Conservation (phyloP, 2,797 vertebrate species). For the Pangasius sanitwongsei region DNA sequence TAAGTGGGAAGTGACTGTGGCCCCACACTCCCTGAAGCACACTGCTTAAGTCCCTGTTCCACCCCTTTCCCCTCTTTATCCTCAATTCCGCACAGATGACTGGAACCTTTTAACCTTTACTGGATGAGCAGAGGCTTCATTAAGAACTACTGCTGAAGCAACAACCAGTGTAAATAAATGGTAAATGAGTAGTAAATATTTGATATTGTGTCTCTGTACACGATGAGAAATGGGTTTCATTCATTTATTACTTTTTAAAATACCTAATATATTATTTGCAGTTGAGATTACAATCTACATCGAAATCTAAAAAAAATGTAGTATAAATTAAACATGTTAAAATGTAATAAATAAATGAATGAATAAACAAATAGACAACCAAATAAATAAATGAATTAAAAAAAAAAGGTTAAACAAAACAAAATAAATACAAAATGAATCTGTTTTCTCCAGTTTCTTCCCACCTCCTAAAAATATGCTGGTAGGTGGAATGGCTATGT, state of each 20-base stretch:
- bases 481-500: not conserved
- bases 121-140: conserved; percentile 35
- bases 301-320: not conserved
- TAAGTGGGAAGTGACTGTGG: conserved; percentile 68
- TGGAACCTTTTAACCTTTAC: conserved; percentile 56
- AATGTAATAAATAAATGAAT: not conserved
- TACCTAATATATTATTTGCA: not conserved
- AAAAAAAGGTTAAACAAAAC: no score
- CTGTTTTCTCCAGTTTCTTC: not conserved
- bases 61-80: conserved; percentile 51
- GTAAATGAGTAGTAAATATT: conserved; percentile 28
- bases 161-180: conserved; percentile 22
- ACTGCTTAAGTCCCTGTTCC: conserved; percentile 63
- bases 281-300: not conserved
- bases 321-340: not conserved
- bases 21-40: conserved; percentile 42
- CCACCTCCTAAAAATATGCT: not conserved
- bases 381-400: not conserved
- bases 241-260: not conserved
- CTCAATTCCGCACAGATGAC: conserved; percentile 57
- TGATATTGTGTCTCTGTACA: not conserved
- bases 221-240: not conserved
- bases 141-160: conserved; percentile 24
- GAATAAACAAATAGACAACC: not conserved
- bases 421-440: not conserved